Evolutionary conservation across 2,888 invertebrate genomes (phyloP).

Genomic region (Spodoptera littoralis): DNA sequence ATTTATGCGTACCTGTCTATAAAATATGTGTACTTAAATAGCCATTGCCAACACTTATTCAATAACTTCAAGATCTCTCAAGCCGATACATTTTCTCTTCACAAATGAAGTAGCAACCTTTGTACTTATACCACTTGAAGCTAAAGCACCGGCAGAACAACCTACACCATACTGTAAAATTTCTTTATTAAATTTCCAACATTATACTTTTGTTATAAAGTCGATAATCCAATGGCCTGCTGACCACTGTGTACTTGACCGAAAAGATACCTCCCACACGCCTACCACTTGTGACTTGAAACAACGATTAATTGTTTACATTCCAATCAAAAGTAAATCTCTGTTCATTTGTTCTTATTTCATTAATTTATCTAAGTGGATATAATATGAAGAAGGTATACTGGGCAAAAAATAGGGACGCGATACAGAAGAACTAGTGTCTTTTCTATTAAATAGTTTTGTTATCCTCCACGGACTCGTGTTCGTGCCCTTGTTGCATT

Average conservation of each 20-base stretch:
- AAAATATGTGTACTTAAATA: too few species aligned
- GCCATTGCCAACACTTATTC: too few species aligned
- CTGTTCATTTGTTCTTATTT: slow-evolving; percentile 29
- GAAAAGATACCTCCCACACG: slow-evolving; percentile 33
- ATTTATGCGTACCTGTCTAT: too few species aligned
- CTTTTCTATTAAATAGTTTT: too few species aligned
- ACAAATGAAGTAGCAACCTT: slow-evolving; percentile 21
- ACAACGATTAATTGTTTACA: slow-evolving; percentile 46
- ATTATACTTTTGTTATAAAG: too few species aligned
- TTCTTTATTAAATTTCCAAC: too few species aligned
- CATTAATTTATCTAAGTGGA: background rate
- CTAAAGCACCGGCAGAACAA: background rate
- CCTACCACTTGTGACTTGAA: slow-evolving; percentile 24
- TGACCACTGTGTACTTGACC: slow-evolving; percentile 12
- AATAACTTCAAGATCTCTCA: background rate
- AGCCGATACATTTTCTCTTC: slow-evolving; percentile 1
- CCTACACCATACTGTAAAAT: too few species aligned
- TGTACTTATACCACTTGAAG: slow-evolving; percentile 6
- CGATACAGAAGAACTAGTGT: too few species aligned
- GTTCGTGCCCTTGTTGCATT: too few species aligned
- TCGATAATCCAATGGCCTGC: too few species aligned
- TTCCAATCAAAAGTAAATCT: slow-evolving; percentile 36
- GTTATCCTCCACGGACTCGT: too few species aligned
- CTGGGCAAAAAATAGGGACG: too few species aligned
- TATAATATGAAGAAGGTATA: background rate